These are phyloP conservation scores for Drosophila jambulina DNA, from an alignment of 1,140 invertebrate species.

Conservation along the genomic window DNA sequence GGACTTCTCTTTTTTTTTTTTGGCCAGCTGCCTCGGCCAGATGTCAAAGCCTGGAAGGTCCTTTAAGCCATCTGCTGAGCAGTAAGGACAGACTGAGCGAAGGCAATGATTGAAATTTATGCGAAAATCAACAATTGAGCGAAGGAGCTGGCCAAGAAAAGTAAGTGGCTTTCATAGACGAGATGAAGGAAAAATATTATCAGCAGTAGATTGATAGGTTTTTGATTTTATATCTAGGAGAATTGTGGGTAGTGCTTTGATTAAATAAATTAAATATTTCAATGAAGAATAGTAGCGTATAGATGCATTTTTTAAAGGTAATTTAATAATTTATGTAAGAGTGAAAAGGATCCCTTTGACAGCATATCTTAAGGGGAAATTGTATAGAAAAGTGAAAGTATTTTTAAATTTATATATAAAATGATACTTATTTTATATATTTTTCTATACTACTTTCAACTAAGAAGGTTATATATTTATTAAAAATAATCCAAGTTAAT, in stretches of 20 bases:
- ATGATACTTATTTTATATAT: no score
- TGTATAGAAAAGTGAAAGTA: no score
- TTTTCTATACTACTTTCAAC: neutral
- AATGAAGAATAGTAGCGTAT: no score
- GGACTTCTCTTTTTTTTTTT: constrained; percentile 12
- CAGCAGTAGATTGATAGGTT: neutral
- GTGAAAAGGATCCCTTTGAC: neutral
- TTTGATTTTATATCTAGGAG: neutral
- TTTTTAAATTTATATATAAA: neutral
- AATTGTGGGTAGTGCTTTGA: neutral
- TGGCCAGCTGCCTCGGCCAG: constrained; percentile 26
- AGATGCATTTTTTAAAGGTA: accelerated
- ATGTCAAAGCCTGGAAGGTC: neutral
- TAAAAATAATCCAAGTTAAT: neutral
- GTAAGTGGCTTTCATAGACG: neutral
- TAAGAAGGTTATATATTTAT: neutral
- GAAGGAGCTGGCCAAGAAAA: neutral
- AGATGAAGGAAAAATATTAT: neutral
- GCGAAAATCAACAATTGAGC: constrained; percentile 13
- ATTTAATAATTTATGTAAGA: neutral
- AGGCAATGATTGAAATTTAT: constrained; percentile 31
- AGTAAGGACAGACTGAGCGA: no score
- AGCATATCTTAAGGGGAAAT: neutral
- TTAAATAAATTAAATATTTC: neutral
- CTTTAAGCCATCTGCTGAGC: constrained; percentile 8